phyloP scores from a whole-genome alignment of 2,888 invertebrate genomes.

The Amblyjoppa fuscipennis region DNA sequence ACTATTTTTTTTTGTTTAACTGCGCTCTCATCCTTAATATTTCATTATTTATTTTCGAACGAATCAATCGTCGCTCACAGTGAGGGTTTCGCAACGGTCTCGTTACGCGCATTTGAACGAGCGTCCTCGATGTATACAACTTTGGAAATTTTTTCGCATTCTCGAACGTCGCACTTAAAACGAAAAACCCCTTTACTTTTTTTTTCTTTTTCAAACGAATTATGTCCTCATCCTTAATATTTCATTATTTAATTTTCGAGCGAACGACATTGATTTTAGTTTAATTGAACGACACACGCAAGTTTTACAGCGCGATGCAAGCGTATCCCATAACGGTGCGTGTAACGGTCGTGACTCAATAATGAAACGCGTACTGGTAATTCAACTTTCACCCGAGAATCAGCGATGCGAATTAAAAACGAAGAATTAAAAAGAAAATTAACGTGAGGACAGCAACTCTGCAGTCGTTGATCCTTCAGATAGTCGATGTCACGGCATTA shows the following conservation, averaged over 20 bases:
- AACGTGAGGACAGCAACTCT: not conserved
- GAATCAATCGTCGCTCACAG: not conserved
- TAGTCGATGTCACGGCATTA: not conserved
- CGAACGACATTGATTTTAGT: not conserved
- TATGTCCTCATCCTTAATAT: not conserved
- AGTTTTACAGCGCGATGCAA: not conserved
- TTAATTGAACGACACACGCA: not conserved
- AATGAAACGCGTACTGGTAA: constrained; percentile 45
- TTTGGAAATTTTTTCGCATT: too few relatives aligned
- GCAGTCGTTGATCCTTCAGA: not conserved
- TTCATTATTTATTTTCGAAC: not conserved
- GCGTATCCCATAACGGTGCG: not conserved
- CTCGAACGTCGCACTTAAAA: too few relatives aligned
- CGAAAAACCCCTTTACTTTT: too few relatives aligned
- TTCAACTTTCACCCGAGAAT: constrained; percentile 53
- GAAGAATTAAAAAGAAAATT: not conserved
- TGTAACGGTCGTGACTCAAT: constrained; percentile 10
- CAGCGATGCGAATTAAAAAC: not conserved
- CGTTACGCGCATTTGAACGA: too few relatives aligned
- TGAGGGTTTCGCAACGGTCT: too few relatives aligned
- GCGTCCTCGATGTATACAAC: too few relatives aligned
- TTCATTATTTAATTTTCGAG: not conserved
- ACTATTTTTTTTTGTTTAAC: too few relatives aligned
- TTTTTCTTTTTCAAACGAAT: too few relatives aligned
- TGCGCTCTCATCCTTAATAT: not conserved